These are phyloP conservation scores for Crenuchus spilurus DNA, from an alignment of 2,797 vertebrate species.

Conservation along the genomic window DNA sequence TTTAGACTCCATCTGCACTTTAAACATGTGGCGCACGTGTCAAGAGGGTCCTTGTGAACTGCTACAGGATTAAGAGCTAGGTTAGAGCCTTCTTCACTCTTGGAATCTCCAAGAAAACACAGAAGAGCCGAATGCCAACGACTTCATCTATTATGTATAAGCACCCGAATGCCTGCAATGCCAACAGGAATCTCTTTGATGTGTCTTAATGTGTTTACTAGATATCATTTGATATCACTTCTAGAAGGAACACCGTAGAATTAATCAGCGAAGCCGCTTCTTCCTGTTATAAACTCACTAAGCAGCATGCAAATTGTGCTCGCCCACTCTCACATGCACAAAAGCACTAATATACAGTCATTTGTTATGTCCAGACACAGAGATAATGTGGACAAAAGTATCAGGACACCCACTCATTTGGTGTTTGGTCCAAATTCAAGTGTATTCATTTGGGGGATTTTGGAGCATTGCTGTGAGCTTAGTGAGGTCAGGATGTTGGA, in stretches of 20 bases:
- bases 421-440: too few species aligned
- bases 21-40: background rate
- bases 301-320: background rate
- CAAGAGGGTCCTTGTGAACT: constrained; percentile 1
- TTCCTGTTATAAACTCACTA: background rate
- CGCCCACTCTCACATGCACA: background rate
- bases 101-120: constrained; percentile 1
- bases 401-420: too few species aligned
- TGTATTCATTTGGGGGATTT: too few species aligned
- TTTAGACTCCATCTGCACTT: constrained; percentile 6
- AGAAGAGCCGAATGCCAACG: constrained; percentile 20
- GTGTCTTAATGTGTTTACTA: constrained; percentile 41
- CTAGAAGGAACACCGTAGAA: constrained; percentile 24
- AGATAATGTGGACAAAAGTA: too few species aligned
- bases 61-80: background rate
- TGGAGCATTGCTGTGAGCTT: too few species aligned
- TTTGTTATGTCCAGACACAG: too few species aligned
- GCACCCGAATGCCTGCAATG: constrained; percentile 39
- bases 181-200: constrained; percentile 38
- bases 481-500: too few species aligned
- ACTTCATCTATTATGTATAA: constrained; percentile 50
- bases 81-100: constrained; percentile 7
- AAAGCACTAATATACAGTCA: too few species aligned
- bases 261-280: background rate
- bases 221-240: constrained; percentile 22